phyloP scores from a whole-genome alignment of 2,888 invertebrate species.

The Amphipoea oculea region DNA sequence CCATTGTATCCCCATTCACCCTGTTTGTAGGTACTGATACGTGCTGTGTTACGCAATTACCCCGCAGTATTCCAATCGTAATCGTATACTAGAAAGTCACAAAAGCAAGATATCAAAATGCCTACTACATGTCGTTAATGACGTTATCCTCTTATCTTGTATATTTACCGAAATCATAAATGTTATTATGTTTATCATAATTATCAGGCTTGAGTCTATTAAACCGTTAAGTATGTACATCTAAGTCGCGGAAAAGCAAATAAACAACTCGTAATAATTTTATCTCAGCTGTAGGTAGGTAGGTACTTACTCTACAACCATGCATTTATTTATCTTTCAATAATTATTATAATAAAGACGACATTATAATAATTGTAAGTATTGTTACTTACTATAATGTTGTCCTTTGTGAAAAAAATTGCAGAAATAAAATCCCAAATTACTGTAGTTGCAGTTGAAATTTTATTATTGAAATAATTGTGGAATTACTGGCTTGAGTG shows the following conservation, averaged over 20 bases:
- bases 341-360: neutral
- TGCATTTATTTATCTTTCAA: neutral
- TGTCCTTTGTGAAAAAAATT: constrained; percentile 7
- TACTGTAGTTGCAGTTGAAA: neutral
- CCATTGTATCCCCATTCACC: too few species aligned
- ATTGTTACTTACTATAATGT: constrained; percentile 14
- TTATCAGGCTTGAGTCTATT: constrained; percentile 19
- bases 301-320: neutral
- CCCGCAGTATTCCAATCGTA: neutral
- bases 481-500: neutral
- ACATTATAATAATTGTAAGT: constrained; percentile 6
- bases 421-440: neutral
- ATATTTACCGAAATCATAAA: constrained; percentile 16
- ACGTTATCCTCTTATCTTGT: constrained; percentile 43
- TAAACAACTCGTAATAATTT: constrained; percentile 17
- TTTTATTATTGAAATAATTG: neutral
- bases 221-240: constrained; percentile 20
- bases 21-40: too few species aligned
- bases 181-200: constrained; percentile 27
- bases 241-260: constrained; percentile 27
- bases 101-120: constrained; percentile 2
- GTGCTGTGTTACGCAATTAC: too few species aligned
- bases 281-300: neutral
- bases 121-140: constrained; percentile 4
- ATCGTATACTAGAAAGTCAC: neutral